A percentile compares a stretch with the other conserved stretches of the same genome.
Evolutionary conservation across 2,888 invertebrate species (phyloP).

Genomic region (Chloromyia formosa): DNA sequence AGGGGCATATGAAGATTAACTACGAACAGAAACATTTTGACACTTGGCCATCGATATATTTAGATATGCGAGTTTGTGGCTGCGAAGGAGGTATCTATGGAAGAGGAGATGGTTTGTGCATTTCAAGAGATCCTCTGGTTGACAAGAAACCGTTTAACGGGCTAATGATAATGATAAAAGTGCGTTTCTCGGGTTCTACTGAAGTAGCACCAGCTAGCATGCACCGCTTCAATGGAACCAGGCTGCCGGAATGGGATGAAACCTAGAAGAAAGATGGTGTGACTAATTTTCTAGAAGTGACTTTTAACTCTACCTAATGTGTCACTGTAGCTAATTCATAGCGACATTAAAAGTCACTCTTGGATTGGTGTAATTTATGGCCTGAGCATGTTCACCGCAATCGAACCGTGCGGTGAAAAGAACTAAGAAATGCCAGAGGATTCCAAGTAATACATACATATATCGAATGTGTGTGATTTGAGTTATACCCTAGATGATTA

Average conservation of each 20-base stretch:
- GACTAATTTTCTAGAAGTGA: slow-evolving; percentile 48
- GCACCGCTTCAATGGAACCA: slow-evolving; percentile 41
- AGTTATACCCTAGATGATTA: slow-evolving; percentile 17
- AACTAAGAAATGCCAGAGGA: not conserved
- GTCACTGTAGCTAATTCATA: slow-evolving; percentile 49
- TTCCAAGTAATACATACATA: too few relatives aligned
- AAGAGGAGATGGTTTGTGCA: slow-evolving; percentile 12
- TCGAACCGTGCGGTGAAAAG: slow-evolving; percentile 35
- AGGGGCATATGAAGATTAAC: slow-evolving; percentile 44
- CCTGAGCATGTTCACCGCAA: slow-evolving; percentile 44
- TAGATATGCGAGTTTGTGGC: slow-evolving; percentile 40
- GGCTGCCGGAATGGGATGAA: slow-evolving; percentile 29
- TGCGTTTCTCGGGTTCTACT: not conserved
- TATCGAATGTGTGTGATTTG: not conserved
- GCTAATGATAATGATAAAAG: slow-evolving; percentile 37
- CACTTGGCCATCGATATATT: slow-evolving; percentile 47
- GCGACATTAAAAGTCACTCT: slow-evolving; percentile 50
- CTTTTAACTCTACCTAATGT: slow-evolving; percentile 47
- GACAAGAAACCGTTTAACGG: slow-evolving; percentile 33
- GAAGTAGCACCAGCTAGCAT: not conserved
- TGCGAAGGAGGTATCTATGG: not conserved
- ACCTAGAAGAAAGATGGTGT: slow-evolving; percentile 41
- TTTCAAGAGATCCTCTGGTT: slow-evolving; percentile 19
- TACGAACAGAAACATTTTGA: slow-evolving; percentile 49
- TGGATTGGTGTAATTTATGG: slow-evolving; percentile 50